Evolutionary conservation across 1,140 invertebrate species (phyloP).

Genomic region (Arctopsyche grandis): DNA sequence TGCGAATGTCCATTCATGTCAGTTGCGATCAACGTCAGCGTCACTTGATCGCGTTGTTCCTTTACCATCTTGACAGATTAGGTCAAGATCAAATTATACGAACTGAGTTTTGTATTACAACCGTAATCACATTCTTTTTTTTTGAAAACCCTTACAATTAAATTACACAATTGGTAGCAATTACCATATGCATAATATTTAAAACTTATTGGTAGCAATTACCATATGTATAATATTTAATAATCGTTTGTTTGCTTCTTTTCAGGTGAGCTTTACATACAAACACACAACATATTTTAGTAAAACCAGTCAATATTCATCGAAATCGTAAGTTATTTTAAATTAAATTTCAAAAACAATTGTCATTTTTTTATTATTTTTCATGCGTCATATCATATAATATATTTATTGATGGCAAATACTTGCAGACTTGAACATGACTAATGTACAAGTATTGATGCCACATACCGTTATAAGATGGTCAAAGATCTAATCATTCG

Average conservation of each 20-base stretch:
- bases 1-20: constrained; percentile 51
- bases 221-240: neutral
- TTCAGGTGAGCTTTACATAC: neutral
- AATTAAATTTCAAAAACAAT: too few species aligned
- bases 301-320: too few species aligned
- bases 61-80: constrained; percentile 47
- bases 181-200: neutral
- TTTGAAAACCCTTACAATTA: neutral
- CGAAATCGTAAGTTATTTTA: too few species aligned
- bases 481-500: too few species aligned
- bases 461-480: too few species aligned
- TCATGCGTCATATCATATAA: too few species aligned
- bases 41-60: constrained; percentile 39
- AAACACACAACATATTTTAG: too few species aligned
- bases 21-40: constrained; percentile 48
- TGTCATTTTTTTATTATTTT: too few species aligned
- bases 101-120: constrained; percentile 36
- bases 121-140: constrained; percentile 29
- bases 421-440: too few species aligned
- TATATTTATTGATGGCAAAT: too few species aligned
- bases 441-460: too few species aligned
- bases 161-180: constrained; percentile 4
- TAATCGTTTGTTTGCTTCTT: neutral
- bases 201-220: constrained; percentile 10
- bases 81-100: constrained; percentile 48